These are phyloP conservation scores for Isaurus tuberculatus DNA, from an alignment of 92 coral and sea anemone species.

Conservation along the genomic window DNA sequence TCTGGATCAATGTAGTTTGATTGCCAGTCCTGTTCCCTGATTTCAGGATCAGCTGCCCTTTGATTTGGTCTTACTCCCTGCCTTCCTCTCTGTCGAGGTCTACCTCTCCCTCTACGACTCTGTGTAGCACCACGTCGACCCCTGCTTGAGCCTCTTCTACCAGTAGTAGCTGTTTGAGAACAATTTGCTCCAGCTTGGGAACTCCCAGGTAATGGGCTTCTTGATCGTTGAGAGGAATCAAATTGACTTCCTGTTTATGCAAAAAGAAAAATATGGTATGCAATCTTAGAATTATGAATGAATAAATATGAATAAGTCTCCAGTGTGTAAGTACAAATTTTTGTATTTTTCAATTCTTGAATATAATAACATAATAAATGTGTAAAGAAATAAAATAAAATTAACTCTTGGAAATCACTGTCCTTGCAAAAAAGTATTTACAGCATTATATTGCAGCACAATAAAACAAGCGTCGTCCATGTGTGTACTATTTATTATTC, in stretches of 20 bases:
- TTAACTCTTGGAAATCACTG: slow-evolving; percentile 10
- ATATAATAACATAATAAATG: slow-evolving; percentile 11
- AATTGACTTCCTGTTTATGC: slow-evolving; percentile 5
- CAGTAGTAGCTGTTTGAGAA: not conserved
- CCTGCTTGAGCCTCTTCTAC: slow-evolving; percentile 18
- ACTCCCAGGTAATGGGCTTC: slow-evolving; percentile 17
- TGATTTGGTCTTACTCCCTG: not conserved
- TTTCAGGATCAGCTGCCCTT: not conserved
- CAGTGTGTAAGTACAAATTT: not conserved
- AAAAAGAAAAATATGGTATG: slow-evolving; percentile 7
- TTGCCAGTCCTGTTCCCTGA: not conserved
- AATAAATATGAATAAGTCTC: slow-evolving; percentile 1
- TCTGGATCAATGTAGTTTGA: not conserved
- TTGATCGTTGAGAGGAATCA: slow-evolving; percentile 17
- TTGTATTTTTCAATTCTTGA: slow-evolving; percentile 1
- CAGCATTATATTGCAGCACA: not conserved
- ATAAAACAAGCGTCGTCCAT: slow-evolving; percentile 21
- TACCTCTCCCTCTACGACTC: slow-evolving; percentile 20
- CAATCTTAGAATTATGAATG: slow-evolving; percentile 1
- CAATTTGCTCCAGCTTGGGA: slow-evolving; percentile 27
- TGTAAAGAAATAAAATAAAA: not conserved
- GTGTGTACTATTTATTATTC: slow-evolving; percentile 8
- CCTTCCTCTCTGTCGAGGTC: slow-evolving; percentile 19
- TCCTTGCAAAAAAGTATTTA: slow-evolving; percentile 17
- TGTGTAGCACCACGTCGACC: slow-evolving; percentile 4